Evolutionary conservation across 2,888 invertebrate genomes (phyloP).

Genomic region (Lagria hirta): DNA sequence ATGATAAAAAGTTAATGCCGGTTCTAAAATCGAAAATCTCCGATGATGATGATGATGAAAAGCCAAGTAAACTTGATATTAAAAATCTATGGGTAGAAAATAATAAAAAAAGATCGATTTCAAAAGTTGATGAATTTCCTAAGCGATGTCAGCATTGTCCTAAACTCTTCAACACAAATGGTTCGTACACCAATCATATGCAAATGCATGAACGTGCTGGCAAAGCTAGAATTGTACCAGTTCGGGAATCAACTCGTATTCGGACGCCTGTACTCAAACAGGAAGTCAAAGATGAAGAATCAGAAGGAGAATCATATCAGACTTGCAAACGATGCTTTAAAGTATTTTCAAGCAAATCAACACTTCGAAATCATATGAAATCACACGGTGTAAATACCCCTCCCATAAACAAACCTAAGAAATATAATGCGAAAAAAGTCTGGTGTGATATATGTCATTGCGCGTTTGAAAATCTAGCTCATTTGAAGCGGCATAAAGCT

Average conservation of each 20-base stretch:
- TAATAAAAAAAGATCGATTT: constrained; percentile 42
- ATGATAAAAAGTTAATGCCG: constrained; percentile 44
- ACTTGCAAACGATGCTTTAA: constrained; percentile 58
- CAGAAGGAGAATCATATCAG: constrained; percentile 46
- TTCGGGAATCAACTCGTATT: constrained; percentile 6
- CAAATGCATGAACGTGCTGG: constrained; percentile 45
- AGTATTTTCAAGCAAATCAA: constrained; percentile 53
- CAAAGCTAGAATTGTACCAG: constrained; percentile 20
- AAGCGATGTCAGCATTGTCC: constrained; percentile 46
- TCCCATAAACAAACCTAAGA: constrained; percentile 39
- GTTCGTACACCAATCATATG: constrained; percentile 45
- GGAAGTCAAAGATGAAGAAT: constrained; percentile 9
- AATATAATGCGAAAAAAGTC: constrained; percentile 48
- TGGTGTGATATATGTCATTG: constrained; percentile 68
- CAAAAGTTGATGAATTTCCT: constrained; percentile 39
- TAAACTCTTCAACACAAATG: constrained; percentile 43
- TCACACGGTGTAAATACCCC: constrained; percentile 54
- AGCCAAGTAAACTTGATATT: constrained; percentile 56
- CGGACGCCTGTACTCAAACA: background rate
- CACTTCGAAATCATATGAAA: constrained; percentile 55
- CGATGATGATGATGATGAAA: constrained; percentile 51
- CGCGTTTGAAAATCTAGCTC: constrained; percentile 58
- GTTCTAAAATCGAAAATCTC: constrained; percentile 52
- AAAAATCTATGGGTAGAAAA: constrained; percentile 55
- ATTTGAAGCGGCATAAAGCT: constrained; percentile 60